These are phyloP conservation scores for Portevinia maculata DNA, from an alignment of 2,888 invertebrate species.

Conservation along the genomic window DNA sequence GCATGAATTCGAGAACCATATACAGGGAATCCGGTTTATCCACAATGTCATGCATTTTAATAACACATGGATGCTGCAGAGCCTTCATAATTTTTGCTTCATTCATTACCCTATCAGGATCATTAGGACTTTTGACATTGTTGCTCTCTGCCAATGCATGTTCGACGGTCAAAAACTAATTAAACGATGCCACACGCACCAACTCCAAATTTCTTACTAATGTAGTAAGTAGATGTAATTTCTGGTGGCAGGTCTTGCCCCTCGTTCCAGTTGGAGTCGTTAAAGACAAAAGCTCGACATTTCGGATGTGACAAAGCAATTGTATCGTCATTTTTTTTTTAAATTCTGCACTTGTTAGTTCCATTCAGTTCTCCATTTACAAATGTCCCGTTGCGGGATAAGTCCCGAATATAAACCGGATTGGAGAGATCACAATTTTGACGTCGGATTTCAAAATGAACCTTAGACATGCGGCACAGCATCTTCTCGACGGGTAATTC, in stretches of 20 bases:
- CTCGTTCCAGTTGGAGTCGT: conserved; percentile 86
- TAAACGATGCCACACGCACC: conserved; percentile 94
- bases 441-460: conserved; percentile 83
- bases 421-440: conserved; percentile 80
- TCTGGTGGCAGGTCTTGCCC: conserved; percentile 86
- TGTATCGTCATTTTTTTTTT: conserved; percentile 89
- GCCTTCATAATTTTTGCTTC: conserved; percentile 92
- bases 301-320: conserved; percentile 87
- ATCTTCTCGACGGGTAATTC: conserved; percentile 80
- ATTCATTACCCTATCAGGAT: conserved; percentile 87
- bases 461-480: conserved; percentile 83
- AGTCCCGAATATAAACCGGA: conserved; percentile 84
- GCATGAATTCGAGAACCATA: conserved; percentile 93
- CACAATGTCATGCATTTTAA: conserved; percentile 90
- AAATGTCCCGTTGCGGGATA: conserved; percentile 93
- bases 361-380: conserved; percentile 90
- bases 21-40: conserved; percentile 90
- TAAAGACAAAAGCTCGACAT: conserved; percentile 89
- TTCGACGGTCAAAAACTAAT: conserved; percentile 87
- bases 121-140: conserved; percentile 84
- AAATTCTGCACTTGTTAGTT: conserved; percentile 86
- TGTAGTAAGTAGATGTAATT: conserved; percentile 86
- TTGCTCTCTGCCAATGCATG: conserved; percentile 85
- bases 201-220: conserved; percentile 89
- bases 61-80: conserved; percentile 92